Conservation (phyloP, 2,888 invertebrate genomes). For the Strigamia maritima region DNA sequence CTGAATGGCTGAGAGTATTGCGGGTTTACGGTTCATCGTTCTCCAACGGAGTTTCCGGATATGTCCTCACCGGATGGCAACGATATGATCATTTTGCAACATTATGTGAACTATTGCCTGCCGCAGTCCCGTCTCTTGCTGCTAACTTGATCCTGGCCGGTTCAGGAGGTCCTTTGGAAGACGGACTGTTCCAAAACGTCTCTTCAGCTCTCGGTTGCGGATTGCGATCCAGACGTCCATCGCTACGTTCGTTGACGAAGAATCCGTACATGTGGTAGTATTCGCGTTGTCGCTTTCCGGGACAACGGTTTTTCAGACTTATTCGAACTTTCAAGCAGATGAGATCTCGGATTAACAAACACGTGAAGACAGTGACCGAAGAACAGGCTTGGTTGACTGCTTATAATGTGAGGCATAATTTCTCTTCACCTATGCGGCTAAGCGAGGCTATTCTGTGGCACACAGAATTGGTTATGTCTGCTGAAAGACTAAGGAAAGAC, state of each 20-base stretch:
- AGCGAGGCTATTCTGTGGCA: constrained; percentile 54
- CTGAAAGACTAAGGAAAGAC: constrained; percentile 50
- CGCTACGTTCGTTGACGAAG: constrained; percentile 55
- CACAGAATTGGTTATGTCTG: constrained; percentile 53
- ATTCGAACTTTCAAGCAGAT: constrained; percentile 45
- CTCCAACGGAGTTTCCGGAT: constrained; percentile 46
- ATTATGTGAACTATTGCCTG: constrained; percentile 49
- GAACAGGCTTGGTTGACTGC: constrained; percentile 65
- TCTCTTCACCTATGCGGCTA: constrained; percentile 58
- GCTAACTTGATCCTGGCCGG: constrained; percentile 49
- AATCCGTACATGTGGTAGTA: constrained; percentile 64
- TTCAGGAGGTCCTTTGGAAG: constrained; percentile 61
- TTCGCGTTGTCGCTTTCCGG: constrained; percentile 64
- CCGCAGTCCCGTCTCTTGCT: constrained; percentile 48
- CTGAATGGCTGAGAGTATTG: constrained; percentile 63
- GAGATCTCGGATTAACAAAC: constrained; percentile 43
- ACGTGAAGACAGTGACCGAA: constrained; percentile 45
- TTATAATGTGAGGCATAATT: constrained; percentile 67
- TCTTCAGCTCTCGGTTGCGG: constrained; percentile 58
- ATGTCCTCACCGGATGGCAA: constrained; percentile 49
- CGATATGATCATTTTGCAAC: constrained; percentile 50
- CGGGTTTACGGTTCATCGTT: constrained; percentile 45
- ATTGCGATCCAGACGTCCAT: constrained; percentile 49
- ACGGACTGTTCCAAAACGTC: constrained; percentile 55
- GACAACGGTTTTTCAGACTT: constrained; percentile 57